Conservation (phyloP, 2,888 invertebrate genomes). For the Thysanoteuthis rhombus region DNA sequence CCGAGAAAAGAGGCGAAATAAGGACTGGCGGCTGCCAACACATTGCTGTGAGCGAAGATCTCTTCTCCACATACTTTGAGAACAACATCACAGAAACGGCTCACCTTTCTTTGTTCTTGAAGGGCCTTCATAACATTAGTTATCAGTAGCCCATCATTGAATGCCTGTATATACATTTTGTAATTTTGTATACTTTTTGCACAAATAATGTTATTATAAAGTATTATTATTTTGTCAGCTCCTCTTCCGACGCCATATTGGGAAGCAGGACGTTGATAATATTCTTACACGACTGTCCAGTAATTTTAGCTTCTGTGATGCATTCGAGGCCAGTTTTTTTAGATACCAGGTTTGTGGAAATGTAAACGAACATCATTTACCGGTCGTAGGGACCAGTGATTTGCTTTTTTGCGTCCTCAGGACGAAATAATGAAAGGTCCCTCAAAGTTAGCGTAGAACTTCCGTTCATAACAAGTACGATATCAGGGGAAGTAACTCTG, state of each 20-base stretch:
- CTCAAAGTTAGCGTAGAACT: neutral
- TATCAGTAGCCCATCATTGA: constrained; percentile 43
- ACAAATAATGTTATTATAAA: too few relatives aligned
- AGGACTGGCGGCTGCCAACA: constrained; percentile 63
- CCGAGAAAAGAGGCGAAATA: constrained; percentile 61
- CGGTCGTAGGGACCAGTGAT: neutral
- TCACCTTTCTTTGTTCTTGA: constrained; percentile 53
- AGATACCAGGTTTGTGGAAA: neutral
- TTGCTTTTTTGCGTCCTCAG: neutral
- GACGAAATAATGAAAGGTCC: constrained; percentile 24
- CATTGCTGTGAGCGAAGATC: constrained; percentile 63
- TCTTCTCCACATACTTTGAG: constrained; percentile 60
- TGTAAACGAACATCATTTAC: neutral
- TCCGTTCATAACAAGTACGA: neutral
- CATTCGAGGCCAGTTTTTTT: neutral
- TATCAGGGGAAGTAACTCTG: constrained; percentile 24
- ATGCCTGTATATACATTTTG: too few relatives aligned
- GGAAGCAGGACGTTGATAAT: constrained; percentile 24
- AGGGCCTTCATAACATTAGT: constrained; percentile 38
- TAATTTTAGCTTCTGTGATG: neutral
- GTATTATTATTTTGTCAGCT: too few relatives aligned
- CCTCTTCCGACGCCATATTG: constrained; percentile 51
- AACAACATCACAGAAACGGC: constrained; percentile 64
- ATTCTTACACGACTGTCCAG: neutral
- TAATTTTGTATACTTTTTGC: too few relatives aligned